Base-by-base conservation (phyloP, 2,888 invertebrate genomes). In the Nudaria mundana region DNA sequence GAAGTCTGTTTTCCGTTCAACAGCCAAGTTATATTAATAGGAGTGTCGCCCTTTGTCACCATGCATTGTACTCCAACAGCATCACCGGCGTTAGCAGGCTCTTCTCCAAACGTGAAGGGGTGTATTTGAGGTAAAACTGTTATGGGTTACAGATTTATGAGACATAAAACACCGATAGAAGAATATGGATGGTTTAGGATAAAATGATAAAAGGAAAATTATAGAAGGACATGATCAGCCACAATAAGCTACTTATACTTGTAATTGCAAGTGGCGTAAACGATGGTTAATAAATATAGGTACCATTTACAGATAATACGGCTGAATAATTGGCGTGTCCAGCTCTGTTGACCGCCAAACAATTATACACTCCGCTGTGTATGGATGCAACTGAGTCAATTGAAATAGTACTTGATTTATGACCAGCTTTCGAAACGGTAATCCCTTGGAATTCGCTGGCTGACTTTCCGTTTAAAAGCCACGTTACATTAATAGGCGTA, bases 31-130 rank as follows among this genome's bases (percentile, higher is more conserved):
- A 96, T 92, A 63, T 91, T 91, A 20, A 96, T 86, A 5, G 96
- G 96, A 34, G 91, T 88, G 71, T 96, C 96, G 28, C 97, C 95
- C 77, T 94, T 94, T 31, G 91, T 91, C 26, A 95, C 92, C 82
- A 93, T 92, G 74, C 95, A 95, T 53, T 92, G 92, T 2, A 94
- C 90, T 40, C 94, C 94, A 25, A 93, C 93, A 50, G 93, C 91
- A 51, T 95, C 94, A 3, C 95, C 95, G 40, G 94, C 93, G 66
- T 95, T 94, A 31, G 94, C 92, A 40, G 94, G 91, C 57, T 94
- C 93, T 34, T 94, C 94, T 40, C 94, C 95, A 66, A 95, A 94
- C 44, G 91, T 89, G 71, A 95, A 93, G 45, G 94, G 94, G 79
- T 93, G 91, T 68, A 95, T 93, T 91, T 94, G 93, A 51, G 94